Conservation (phyloP, 2,888 invertebrate species). For the Cephus runcator region DNA sequence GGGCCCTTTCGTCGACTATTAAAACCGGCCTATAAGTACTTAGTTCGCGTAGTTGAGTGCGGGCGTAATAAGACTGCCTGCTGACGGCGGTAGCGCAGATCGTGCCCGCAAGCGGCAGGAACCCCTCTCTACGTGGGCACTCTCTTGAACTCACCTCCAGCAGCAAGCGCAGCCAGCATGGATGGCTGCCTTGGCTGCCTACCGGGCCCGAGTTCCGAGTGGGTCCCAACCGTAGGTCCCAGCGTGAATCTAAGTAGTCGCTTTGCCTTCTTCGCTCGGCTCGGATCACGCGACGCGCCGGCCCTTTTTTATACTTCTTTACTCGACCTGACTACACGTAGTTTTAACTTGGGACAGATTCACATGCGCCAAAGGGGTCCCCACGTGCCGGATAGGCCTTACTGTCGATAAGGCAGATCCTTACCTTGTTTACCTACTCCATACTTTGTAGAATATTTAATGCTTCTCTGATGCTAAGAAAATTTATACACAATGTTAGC, state of each 20-base stretch:
- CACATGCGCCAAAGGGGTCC: constrained; percentile 23
- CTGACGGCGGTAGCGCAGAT: constrained; percentile 49
- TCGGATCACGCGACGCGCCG: neutral
- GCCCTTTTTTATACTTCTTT: too few species aligned
- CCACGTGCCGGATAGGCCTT: constrained; percentile 29
- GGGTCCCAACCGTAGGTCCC: constrained; percentile 2
- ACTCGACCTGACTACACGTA: too few species aligned
- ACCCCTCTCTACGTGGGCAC: constrained; percentile 15
- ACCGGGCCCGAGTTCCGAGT: constrained; percentile 19
- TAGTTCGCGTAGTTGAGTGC: constrained; percentile 55
- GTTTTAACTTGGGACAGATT: too few species aligned
- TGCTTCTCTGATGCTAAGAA: too few species aligned
- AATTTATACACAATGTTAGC: too few species aligned
- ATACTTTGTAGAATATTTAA: too few species aligned
- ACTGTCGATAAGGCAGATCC: neutral
- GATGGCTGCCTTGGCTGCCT: constrained; percentile 35
- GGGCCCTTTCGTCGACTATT: constrained; percentile 15
- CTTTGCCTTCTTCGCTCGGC: neutral
- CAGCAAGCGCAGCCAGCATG: constrained; percentile 13
- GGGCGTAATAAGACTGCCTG: constrained; percentile 57
- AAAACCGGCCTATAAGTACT: constrained; percentile 34
- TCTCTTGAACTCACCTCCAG: constrained; percentile 12
- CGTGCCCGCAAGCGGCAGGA: constrained; percentile 40
- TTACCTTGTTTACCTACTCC: too few species aligned
- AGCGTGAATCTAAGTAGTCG: neutral